Percentiles rank a stretch among this genome's conserved stretches.
These are phyloP conservation scores for Drosophila pruinosa DNA, from an alignment of 1,140 invertebrate genomes.

Conservation along the genomic window DNA sequence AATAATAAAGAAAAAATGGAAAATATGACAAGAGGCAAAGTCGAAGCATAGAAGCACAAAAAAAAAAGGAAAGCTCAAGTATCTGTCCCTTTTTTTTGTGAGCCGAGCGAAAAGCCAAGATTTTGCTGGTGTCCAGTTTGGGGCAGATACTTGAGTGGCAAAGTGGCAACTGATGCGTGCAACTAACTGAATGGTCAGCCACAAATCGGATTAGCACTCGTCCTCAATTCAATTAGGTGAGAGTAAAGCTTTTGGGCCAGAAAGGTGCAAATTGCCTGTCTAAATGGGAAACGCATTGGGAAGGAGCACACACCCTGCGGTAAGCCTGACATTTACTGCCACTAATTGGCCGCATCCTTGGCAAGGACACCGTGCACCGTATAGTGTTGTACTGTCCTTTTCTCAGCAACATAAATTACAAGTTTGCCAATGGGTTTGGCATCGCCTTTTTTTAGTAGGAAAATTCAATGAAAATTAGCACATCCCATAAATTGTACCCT, in stretches of 20 bases:
- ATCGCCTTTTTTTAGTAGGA: slow-evolving; percentile 28
- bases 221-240: slow-evolving; percentile 76
- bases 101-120: slow-evolving; percentile 52
- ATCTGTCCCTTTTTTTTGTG: slow-evolving; percentile 50
- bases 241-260: slow-evolving; percentile 23
- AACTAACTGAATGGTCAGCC: slow-evolving; percentile 65
- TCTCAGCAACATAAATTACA: slow-evolving; percentile 77
- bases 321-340: slow-evolving; percentile 58
- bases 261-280: slow-evolving; percentile 51
- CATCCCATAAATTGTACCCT: slow-evolving; percentile 78
- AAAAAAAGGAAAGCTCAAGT: slow-evolving; percentile 54
- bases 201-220: slow-evolving; percentile 79
- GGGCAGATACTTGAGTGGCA: slow-evolving; percentile 27
- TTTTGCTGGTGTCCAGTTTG: slow-evolving; percentile 69
- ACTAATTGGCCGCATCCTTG: slow-evolving; percentile 72
- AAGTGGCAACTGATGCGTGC: slow-evolving; percentile 40
- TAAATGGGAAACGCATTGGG: slow-evolving; percentile 7
- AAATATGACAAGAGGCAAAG: slow-evolving; percentile 55
- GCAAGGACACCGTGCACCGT: slow-evolving; percentile 17
- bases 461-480: slow-evolving; percentile 71
- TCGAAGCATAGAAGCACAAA: slow-evolving; percentile 3
- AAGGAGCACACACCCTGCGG: not conserved
- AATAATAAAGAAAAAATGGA: slow-evolving; percentile 55
- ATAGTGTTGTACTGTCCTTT: no score
- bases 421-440: slow-evolving; percentile 48